Conservation (phyloP, 2,113 vertebrate genomes). For the Rhinolophus ferrumequinum region DNA sequence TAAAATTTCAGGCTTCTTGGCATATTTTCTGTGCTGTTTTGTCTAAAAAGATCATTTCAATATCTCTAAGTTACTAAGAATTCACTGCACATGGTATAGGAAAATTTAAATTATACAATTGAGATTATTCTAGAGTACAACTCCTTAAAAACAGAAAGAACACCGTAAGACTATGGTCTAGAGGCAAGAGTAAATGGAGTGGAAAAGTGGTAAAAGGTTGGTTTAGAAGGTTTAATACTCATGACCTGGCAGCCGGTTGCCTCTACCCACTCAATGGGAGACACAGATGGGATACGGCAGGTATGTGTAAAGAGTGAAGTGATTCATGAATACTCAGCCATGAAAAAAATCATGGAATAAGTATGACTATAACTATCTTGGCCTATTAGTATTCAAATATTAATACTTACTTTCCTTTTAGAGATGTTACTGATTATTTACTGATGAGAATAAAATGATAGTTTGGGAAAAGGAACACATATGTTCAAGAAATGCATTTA, state of each 20-base stretch:
- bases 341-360: constrained; percentile 39
- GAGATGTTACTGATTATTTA: constrained; percentile 32
- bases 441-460: neutral
- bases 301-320: neutral
- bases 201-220: neutral
- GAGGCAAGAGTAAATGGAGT: constrained; percentile 12
- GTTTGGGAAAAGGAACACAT: neutral
- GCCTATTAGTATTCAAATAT: constrained; percentile 43
- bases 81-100: neutral
- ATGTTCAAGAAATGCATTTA: neutral
- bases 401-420: constrained; percentile 32
- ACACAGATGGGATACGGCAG: neutral
- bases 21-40: neutral
- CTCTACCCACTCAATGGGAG: neutral
- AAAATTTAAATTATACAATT: constrained; percentile 37
- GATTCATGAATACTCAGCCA: constrained; percentile 13
- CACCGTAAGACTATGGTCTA: neutral
- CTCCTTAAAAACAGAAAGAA: neutral
- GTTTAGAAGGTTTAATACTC: neutral
- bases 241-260: neutral
- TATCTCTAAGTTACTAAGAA: neutral
- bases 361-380: neutral
- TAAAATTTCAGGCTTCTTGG: constrained; percentile 1
- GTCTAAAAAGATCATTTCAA: neutral
- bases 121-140: neutral